Conservation (phyloP, 2,888 invertebrate genomes). For the Dendrolimus houi region DNA sequence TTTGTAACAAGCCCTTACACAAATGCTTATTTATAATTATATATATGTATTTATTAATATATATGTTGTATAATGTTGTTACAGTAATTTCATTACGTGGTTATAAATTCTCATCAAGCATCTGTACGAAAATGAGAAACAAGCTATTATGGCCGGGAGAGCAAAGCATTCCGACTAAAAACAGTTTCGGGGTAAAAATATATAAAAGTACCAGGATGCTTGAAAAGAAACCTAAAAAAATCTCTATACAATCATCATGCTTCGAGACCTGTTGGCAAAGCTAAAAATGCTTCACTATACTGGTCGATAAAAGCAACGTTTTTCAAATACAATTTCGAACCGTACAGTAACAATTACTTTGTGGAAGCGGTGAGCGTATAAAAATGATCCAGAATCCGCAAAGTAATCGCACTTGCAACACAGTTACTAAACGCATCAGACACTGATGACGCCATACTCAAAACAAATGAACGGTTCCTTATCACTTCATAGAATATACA, state of each 20-base stretch:
- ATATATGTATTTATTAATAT: slow-evolving; percentile 27
- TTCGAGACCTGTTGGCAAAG: slow-evolving; percentile 65
- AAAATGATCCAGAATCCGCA: slow-evolving; percentile 70
- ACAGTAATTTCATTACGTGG: slow-evolving; percentile 76
- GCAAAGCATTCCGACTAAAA: slow-evolving; percentile 9
- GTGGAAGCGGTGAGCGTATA: slow-evolving; percentile 73
- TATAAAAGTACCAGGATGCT: slow-evolving; percentile 49
- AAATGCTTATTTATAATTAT: slow-evolving; percentile 75
- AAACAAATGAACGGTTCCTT: slow-evolving; percentile 74
- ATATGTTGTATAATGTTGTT: slow-evolving; percentile 72
- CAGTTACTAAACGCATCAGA: slow-evolving; percentile 63
- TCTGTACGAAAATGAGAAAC: slow-evolving; percentile 39
- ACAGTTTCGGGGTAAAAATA: slow-evolving; percentile 15
- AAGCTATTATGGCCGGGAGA: slow-evolving; percentile 10
- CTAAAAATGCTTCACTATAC: slow-evolving; percentile 53
- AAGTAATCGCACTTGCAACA: slow-evolving; percentile 65
- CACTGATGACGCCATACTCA: slow-evolving; percentile 70
- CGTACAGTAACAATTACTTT: slow-evolving; percentile 65
- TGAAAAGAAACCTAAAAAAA: slow-evolving; percentile 69
- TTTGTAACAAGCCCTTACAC: slow-evolving; percentile 79
- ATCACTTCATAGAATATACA: slow-evolving; percentile 78
- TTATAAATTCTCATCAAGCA: slow-evolving; percentile 68
- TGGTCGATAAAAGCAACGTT: slow-evolving; percentile 63
- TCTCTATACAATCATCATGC: slow-evolving; percentile 67
- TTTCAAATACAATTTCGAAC: slow-evolving; percentile 62